phyloP scores from a whole-genome alignment of 2,113 vertebrate genomes.

The western clawed frog (Xenopus tropicalis) region UCB_Xtro_10.0 CM004451.2:74764501-74765000 shows the following conservation, averaged over 20 bases:
- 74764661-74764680: slow-evolving; percentile 73
- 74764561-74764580: slow-evolving; percentile 88
- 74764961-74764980: slow-evolving; percentile 93
- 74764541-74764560: slow-evolving; percentile 74
- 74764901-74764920: slow-evolving; percentile 81
- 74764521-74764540: slow-evolving; percentile 88
- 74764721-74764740: slow-evolving; percentile 69
- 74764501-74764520: slow-evolving; percentile 98
- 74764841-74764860: slow-evolving; percentile 73
- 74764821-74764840: slow-evolving; percentile 81
- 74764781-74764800: slow-evolving; percentile 61
- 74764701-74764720: slow-evolving; percentile 71
- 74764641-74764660: slow-evolving; percentile 72
- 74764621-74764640: slow-evolving; percentile 67
- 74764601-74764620: slow-evolving; percentile 73
- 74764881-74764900: slow-evolving; percentile 87
- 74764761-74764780: slow-evolving; percentile 59
- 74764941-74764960: slow-evolving; percentile 98
- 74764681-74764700: slow-evolving; percentile 60
- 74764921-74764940: slow-evolving; percentile 81
- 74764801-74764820: slow-evolving; percentile 77
- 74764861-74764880: slow-evolving; percentile 88
- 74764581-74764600: slow-evolving; percentile 80
- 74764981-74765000: slow-evolving; percentile 96
- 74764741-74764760: slow-evolving; percentile 53